A percentile compares a stretch with the other conserved stretches of the same genome.
Conservation (phyloP, 2,888 invertebrate species). For the Luperina testacea region DNA sequence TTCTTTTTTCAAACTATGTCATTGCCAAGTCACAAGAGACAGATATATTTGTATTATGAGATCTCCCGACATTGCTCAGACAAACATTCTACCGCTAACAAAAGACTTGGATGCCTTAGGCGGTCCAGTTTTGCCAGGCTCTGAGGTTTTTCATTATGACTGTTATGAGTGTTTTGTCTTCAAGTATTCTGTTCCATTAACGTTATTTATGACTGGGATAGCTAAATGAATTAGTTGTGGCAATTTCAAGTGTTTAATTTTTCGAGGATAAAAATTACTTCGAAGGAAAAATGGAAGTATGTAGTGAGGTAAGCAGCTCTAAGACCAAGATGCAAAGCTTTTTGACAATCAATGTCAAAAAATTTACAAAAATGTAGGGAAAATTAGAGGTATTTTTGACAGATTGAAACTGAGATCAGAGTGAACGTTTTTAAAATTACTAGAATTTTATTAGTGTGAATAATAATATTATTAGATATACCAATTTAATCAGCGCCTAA, state of each 20-base stretch:
- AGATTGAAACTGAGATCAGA: too few relatives aligned
- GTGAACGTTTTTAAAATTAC: too few relatives aligned
- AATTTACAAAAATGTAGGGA: too few relatives aligned
- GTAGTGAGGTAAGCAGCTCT: too few relatives aligned
- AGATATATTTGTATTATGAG: constrained; percentile 44
- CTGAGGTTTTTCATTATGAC: constrained; percentile 49
- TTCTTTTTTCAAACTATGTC: constrained; percentile 12
- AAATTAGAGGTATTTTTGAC: too few relatives aligned
- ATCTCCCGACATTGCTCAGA: constrained; percentile 28
- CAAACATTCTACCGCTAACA: constrained; percentile 49
- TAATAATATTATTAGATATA: too few relatives aligned
- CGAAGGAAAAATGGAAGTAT: neutral
- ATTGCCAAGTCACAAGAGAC: constrained; percentile 16
- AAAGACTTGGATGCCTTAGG: constrained; percentile 47
- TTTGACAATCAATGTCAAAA: neutral
- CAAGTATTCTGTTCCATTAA: constrained; percentile 8
- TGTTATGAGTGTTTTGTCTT: constrained; percentile 38
- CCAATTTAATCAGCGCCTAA: too few relatives aligned
- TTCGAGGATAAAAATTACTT: too few relatives aligned
- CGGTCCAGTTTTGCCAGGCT: constrained; percentile 12
- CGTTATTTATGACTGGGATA: neutral
- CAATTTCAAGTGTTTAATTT: neutral
- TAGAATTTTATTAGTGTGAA: too few relatives aligned
- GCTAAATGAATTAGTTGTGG: neutral
- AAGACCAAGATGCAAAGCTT: too few relatives aligned